These are phyloP conservation scores for Harmothoe impar DNA, from an alignment of 2,888 invertebrate species.

Conservation along the genomic window DNA sequence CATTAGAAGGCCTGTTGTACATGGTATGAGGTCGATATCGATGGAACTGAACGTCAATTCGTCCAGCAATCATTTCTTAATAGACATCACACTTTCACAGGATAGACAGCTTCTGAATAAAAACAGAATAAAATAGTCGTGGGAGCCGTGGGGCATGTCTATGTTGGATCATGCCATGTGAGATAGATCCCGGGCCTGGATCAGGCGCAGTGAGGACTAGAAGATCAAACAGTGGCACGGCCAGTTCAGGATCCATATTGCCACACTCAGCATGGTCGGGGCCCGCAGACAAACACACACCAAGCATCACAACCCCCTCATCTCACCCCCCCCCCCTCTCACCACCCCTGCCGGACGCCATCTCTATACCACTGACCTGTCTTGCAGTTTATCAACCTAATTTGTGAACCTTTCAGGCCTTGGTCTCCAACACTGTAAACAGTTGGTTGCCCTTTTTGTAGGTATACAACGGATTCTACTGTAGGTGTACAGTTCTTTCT, in stretches of 20 bases:
- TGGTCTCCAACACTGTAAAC: no score
- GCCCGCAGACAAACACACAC: neutral
- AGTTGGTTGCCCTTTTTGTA: no score
- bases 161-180: constrained; percentile 7
- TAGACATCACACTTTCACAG: neutral
- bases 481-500: no score
- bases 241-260: constrained; percentile 22
- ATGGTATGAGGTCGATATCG: no score
- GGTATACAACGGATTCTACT: no score
- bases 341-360: neutral
- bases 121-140: no score
- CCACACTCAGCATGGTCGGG: constrained; percentile 6
- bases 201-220: neutral
- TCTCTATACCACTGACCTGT: neutral
- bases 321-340: neutral
- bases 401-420: no score
- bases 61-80: neutral
- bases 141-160: neutral
- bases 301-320: neutral
- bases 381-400: neutral
- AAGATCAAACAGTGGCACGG: constrained; percentile 10
- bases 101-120: no score
- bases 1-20: no score
- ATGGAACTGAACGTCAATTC: no score
- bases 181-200: constrained; percentile 30